Evolutionary conservation across 1,140 invertebrate genomes (phyloP), one percentile per base, ranked within the genome.

Genomic region (Trichoplusia ni): DNA sequence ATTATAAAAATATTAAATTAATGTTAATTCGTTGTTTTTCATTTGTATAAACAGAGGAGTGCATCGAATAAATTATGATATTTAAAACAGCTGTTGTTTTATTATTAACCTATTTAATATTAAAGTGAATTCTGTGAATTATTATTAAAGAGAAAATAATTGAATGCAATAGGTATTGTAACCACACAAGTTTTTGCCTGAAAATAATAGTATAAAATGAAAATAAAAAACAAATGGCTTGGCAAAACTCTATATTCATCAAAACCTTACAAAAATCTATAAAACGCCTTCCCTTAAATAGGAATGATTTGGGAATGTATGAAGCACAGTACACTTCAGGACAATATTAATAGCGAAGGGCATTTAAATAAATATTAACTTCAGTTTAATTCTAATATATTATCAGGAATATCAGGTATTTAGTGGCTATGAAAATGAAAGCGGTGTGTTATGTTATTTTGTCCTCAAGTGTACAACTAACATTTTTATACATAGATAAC

Each of bases 251-350:
- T 56, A 40, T 56, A 56, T 56, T 56, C 23, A 27, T 37, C 13
- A 14, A 56, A 56, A 27, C 33, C 11, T 40, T 56, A 56, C 35
- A 56, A 53, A 56, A 38, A 14, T 56, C 13, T 53, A 56, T 14
- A 38, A 54, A 47, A 47, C 44, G 8, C 37, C 54, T 58, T 64
- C 44, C 44, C 51, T 68, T 51, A 25, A 49, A 14, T 42, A 54
- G 69, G 71, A 67, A 69, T 67, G 56, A 47, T 46, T 58, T 54
- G 56, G 71, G 71, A 73, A 73, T 71, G 71, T 63, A 40, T 18
- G 33, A 56, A 56, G 44, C 42, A 35, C 13, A 6, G 9, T 42
- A 38, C 35, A 56, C 13, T 40, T 56, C 13, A 27, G 25, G 11
- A 35, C 11, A 44, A 37, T 25, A 25, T 4, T 49, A 47, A 1